Percentiles rank a stretch among this genome's conserved stretches.
Conservation (phyloP, 1,140 invertebrate genomes). For the Zophobas morio region DNA sequence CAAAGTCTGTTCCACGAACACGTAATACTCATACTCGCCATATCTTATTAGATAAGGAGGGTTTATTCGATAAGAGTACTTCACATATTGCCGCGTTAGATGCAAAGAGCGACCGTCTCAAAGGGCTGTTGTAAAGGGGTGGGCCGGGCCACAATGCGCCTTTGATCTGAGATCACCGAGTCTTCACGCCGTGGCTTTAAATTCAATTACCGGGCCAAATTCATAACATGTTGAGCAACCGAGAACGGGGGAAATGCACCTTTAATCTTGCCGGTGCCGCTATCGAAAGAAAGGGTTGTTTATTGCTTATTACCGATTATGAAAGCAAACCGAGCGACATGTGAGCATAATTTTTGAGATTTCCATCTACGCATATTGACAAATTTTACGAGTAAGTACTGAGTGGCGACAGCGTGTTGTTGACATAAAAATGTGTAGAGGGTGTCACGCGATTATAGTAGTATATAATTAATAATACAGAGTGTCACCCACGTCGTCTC, state of each 20-base stretch:
- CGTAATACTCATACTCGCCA: constrained; percentile 1
- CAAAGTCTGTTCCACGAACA: neutral
- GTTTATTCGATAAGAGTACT: constrained; percentile 44
- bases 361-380: no score
- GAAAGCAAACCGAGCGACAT: no score
- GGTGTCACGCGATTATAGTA: no score
- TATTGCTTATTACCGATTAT: no score
- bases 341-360: no score
- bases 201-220: constrained; percentile 47
- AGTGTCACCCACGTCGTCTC: neutral
- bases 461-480: no score
- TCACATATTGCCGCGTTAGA: constrained; percentile 20
- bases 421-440: no score
- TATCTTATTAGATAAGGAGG: constrained; percentile 31
- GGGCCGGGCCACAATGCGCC: constrained; percentile 22
- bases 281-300: no score
- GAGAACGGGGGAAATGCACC: constrained; percentile 22
- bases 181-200: constrained; percentile 48
- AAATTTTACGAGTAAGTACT: no score
- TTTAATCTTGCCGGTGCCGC: constrained; percentile 13
- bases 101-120: constrained; percentile 36
- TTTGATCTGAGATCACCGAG: constrained; percentile 51
- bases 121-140: constrained; percentile 43
- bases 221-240: constrained; percentile 41
- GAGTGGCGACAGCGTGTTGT: no score